phyloP scores from a whole-genome alignment of 2,888 invertebrate species.

The Chrysolina haemoptera region DNA sequence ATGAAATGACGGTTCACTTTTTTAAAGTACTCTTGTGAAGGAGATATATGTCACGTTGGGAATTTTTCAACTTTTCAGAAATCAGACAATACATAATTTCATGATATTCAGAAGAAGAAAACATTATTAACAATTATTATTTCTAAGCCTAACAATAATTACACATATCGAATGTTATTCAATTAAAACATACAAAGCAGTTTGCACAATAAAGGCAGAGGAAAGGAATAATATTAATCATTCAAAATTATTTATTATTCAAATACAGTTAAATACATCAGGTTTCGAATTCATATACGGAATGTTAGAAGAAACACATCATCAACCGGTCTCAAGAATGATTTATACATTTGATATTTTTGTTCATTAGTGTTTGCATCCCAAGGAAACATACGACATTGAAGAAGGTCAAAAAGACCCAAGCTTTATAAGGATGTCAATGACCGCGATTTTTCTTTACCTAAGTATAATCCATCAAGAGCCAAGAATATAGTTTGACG shows the following conservation, averaged over 20 bases:
- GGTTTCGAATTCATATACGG: neutral
- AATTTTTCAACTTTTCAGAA: too few species aligned
- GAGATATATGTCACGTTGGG: too few species aligned
- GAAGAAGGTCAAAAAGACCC: neutral
- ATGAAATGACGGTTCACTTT: too few species aligned
- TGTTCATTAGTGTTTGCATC: neutral
- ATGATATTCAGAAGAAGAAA: too few species aligned
- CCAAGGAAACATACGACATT: neutral
- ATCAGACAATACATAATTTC: too few species aligned
- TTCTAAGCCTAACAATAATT: neutral
- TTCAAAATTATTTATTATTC: neutral
- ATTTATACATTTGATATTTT: neutral
- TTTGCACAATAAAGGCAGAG: neutral
- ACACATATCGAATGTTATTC: neutral
- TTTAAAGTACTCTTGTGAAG: too few species aligned
- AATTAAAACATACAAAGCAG: slow-evolving; percentile 10
- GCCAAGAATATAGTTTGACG: neutral
- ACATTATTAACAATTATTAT: neutral
- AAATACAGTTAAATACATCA: slow-evolving; percentile 13
- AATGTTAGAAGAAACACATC: slow-evolving; percentile 21
- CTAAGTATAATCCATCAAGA: neutral
- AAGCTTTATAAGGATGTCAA: neutral
- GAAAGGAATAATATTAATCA: neutral
- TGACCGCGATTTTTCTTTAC: neutral
- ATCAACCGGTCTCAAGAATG: slow-evolving; percentile 1